Evolutionary conservation across 1,140 invertebrate genomes (phyloP), one percentile per base, ranked within the genome.

Genomic region (Caerostris darwini): DNA sequence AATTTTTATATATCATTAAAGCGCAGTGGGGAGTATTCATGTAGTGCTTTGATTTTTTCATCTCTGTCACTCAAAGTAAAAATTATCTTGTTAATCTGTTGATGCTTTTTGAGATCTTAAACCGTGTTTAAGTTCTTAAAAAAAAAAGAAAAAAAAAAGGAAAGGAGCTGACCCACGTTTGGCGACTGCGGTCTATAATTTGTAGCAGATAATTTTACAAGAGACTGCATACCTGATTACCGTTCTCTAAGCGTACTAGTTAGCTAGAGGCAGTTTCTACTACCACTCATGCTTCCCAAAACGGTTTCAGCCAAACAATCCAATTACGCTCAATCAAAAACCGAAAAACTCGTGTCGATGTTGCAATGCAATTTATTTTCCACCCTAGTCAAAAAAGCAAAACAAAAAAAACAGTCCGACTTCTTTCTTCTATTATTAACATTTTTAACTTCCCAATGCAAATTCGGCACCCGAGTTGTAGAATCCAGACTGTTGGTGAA

Each of bases 281-380:
- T 5, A 64, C 71, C 53, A 12, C 0, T 77, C 8, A 12, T 77
- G 8, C 53, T 77, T 77, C 34, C 0, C 3, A 77, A 77, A 77
- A 77, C 50, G 34, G 5, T 8, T 12, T 50, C 3, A 8, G 71
- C 34, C 71, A 50, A 53, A 50, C 71, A 77, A 50, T 77, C 71
- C 71, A 77, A 77, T 77, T 77, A 77, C 71, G 12, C 50, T 77
- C 71, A 77, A 77, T 77, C 71, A 77, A 77, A 77, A 77, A 50
- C 71, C 34, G 71, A 77, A 50, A 50, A 77, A 77, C 71, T 50
- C 71, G 71, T 77, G 34, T 77, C 50, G 71, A 77, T 77, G 71
- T 50, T 12, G 34, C 71, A 77, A 50, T 77, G 71, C 71, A 77
- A 34, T 77, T 77, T 77, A 77, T 77, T 77, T 53, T 77, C 34